Evolutionary conservation across 2,113 vertebrate genomes (phyloP).

Genomic region (Bucco capensis): DNA sequence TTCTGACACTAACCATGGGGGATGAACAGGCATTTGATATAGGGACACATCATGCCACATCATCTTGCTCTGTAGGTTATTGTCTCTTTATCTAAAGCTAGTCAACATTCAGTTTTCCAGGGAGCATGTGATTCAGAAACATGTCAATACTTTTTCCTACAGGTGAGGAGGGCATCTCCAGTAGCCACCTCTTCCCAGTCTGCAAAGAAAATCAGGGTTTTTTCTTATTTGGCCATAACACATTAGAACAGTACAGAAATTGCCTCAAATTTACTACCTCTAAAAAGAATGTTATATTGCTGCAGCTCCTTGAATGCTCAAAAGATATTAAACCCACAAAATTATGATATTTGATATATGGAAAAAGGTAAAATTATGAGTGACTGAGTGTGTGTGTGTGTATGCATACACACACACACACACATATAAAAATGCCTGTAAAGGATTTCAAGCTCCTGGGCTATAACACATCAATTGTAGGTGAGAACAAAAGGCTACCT

Average conservation of each 20-base stretch:
- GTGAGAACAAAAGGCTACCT: background rate
- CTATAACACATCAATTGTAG: background rate
- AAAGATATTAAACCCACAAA: background rate
- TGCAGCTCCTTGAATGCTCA: background rate
- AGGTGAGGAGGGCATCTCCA: background rate
- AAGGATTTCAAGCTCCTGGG: background rate
- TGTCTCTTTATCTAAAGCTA: background rate
- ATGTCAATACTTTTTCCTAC: background rate
- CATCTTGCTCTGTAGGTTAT: background rate
- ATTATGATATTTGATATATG: background rate
- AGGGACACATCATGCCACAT: background rate
- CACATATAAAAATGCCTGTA: fast-evolving
- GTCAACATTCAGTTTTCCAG: background rate
- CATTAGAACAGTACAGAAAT: background rate
- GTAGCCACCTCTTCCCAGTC: background rate
- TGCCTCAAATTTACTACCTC: background rate
- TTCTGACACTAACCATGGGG: background rate
- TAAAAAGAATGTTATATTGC: background rate
- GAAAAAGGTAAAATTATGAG: background rate
- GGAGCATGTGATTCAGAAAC: background rate
- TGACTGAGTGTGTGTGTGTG: background rate
- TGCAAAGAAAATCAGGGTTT: background rate
- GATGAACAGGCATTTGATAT: background rate
- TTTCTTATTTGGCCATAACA: background rate
- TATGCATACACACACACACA: fast-evolving